These are phyloP conservation scores for Eptesicus fuscus DNA, from an alignment of 2,113 vertebrate genomes.

Conservation along the genomic window DNA sequence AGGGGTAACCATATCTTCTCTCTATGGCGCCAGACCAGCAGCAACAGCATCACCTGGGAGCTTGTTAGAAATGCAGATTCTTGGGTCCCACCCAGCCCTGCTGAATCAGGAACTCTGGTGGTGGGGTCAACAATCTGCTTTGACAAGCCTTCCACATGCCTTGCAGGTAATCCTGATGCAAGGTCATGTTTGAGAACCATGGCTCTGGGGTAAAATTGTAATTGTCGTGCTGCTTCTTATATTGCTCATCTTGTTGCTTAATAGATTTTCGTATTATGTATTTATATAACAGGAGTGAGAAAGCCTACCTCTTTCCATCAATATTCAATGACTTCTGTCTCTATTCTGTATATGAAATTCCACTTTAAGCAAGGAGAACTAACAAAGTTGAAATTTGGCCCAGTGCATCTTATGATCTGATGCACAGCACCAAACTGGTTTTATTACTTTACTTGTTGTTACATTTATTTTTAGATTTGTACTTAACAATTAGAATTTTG, in stretches of 20 bases:
- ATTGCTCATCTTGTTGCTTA: background rate
- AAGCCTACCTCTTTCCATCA: background rate
- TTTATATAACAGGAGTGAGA: background rate
- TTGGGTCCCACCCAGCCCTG: background rate
- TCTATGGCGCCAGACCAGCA: fast-evolving
- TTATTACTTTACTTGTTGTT: background rate
- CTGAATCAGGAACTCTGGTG: background rate
- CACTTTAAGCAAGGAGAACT: background rate
- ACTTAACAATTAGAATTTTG: background rate
- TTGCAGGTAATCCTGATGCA: background rate
- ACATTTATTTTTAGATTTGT: background rate
- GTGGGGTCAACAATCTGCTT: background rate
- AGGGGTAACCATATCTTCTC: background rate
- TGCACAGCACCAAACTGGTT: background rate
- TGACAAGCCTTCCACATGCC: background rate
- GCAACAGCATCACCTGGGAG: background rate
- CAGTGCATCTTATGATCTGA: background rate
- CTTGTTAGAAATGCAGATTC: background rate
- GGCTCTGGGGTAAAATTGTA: background rate
- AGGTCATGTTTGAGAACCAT: background rate
- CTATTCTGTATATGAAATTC: background rate
- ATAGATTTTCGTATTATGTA: background rate
- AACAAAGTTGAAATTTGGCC: background rate
- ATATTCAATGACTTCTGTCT: background rate
- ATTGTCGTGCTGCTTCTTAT: background rate